Evolutionary conservation across 2,113 vertebrate species (phyloP).

Genomic region (Hypocryptadius cinnamomeus): DNA sequence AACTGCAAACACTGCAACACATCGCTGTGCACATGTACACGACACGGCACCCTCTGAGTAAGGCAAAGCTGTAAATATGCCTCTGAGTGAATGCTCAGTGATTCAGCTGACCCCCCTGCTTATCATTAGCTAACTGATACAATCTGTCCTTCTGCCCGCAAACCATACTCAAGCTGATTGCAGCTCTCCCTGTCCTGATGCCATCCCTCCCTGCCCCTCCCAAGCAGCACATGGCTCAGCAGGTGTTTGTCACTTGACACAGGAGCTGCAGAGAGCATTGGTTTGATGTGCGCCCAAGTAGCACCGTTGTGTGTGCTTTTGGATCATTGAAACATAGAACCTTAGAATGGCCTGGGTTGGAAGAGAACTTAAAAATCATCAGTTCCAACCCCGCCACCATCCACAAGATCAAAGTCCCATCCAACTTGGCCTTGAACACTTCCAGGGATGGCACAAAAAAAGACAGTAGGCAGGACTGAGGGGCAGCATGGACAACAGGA

Average conservation of each 20-base stretch:
- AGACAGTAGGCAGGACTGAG: not conserved
- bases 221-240: fast-evolving
- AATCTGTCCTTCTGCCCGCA: not conserved
- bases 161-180: fast-evolving
- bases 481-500: not conserved
- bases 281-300: not conserved
- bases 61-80: not conserved
- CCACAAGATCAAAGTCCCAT: not conserved
- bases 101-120: not conserved
- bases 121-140: not conserved
- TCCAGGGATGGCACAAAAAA: not conserved
- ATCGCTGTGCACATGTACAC: fast-evolving
- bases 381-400: fast-evolving
- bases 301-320: fast-evolving
- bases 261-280: not conserved
- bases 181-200: not conserved
- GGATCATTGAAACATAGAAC: not conserved
- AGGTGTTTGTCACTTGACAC: not conserved
- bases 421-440: not conserved
- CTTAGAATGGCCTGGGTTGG: not conserved
- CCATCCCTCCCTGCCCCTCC: not conserved
- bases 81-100: not conserved
- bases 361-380: not conserved
- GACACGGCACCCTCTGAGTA: fast-evolving
- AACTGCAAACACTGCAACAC: fast-evolving